A percentile compares a stretch with the other conserved stretches of the same genome.
phyloP scores from a whole-genome alignment of 2,888 invertebrate genomes.

The Encarsia formosa region DNA sequence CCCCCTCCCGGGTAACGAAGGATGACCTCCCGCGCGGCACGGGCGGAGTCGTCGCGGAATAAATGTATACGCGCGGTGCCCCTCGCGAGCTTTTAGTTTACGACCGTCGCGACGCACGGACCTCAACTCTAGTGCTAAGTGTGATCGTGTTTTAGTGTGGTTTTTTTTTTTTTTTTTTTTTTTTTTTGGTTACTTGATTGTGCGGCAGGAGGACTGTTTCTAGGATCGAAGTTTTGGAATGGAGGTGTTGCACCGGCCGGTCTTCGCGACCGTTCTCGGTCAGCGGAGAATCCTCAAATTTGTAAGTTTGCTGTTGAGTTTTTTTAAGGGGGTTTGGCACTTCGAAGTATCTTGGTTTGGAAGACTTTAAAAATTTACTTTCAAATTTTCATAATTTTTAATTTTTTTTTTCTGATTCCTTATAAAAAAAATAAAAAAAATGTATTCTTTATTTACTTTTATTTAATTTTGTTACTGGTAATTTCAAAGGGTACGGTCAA shows the following conservation, averaged over 20 bases:
- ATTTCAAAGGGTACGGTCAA: no score
- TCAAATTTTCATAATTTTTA: no score
- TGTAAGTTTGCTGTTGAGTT: slow-evolving; percentile 35
- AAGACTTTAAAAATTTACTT: no score
- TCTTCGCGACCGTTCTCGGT: slow-evolving; percentile 32
- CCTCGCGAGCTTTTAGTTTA: slow-evolving; percentile 47
- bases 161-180: not conserved
- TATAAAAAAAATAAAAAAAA: no score
- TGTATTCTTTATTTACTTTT: no score
- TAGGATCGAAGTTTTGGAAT: slow-evolving; percentile 28
- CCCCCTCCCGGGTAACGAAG: slow-evolving; percentile 25
- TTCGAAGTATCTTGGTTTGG: no score
- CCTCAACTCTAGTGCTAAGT: not conserved
- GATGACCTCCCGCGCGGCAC: slow-evolving; percentile 46
- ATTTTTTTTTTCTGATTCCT: no score
- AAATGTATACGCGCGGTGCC: slow-evolving; percentile 47
- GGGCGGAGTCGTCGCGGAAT: slow-evolving; percentile 45
- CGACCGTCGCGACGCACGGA: slow-evolving; percentile 24
- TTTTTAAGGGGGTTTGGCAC: no score
- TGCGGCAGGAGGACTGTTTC: not conserved
- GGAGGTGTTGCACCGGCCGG: slow-evolving; percentile 39
- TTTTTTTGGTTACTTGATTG: no score
- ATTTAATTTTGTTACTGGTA: no score
- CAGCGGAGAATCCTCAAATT: slow-evolving; percentile 29
- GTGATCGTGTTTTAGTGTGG: no score